Evolutionary conservation across 2,797 vertebrate genomes (phyloP), one percentile per base, ranked within the genome.

Genomic region (Allobates femoralis): DNA sequence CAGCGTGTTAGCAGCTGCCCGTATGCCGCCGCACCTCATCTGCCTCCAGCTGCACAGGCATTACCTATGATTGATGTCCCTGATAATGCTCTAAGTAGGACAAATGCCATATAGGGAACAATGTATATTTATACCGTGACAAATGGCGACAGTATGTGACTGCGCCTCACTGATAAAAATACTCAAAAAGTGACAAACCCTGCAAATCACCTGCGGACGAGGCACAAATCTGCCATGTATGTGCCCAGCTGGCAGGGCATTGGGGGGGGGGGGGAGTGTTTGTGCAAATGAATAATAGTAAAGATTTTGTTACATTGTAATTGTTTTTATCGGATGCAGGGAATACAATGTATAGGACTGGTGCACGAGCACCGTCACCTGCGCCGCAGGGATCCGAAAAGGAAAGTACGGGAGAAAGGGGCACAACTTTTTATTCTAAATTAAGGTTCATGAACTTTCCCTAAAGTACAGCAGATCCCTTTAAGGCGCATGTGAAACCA

Each of bases 51-150:
- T 81, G 64, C 64, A n/a, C 80, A 71, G 62, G 15, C 64, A 56
- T 81, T 34, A 56, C 64, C 46, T 71, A 56, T 82, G 80, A 82
- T 82, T 82, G 80, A 82, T 82, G 80, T 53, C 80, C 80, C 62
- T 67, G 64, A 67, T 82, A 82, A 71, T 37, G 28, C 50, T 71
- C 62, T 69, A 82, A 82, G 80, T 82, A 82, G 79, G 79, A 67
- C 79, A 81, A 34, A 34, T 37, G 50, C 64, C 80, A 82, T 69
- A 67, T 79, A 71, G 80, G 80, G 80, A 82, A 66, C 64, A 53
- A 81, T 71, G 64, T 82, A 82, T 82, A 82, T 82, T 82, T 71
- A 81, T 82, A 82, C 66, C 46, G 64, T 56, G 80, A 69, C 80
- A 82, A 82, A 82, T 53, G 19, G 79, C 41, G 19, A 81, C 79